Base-by-base conservation (phyloP, 2,797 vertebrate species). In the Orientallactaga sibirica region DNA sequence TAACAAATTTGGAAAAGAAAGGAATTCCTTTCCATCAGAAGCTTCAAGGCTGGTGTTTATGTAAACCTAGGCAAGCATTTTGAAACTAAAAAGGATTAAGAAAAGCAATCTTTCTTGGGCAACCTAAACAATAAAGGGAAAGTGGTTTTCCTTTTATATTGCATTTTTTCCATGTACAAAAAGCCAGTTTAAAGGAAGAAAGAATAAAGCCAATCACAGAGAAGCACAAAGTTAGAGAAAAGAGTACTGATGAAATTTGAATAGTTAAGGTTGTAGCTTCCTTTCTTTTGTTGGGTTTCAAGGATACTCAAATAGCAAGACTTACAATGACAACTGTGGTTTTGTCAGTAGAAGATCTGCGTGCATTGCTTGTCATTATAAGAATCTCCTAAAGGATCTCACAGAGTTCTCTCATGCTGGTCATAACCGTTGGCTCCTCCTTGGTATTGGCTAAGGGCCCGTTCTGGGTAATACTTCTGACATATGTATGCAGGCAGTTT, bases 1-100 rank as follows among this genome's bases (percentile, higher is more conserved):
- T 55, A 70, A 62, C 64, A 92, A 83, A 88, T 89, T 48, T 68
- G n/a, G 14, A 83, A n/a, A 80, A 24, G 37, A 20, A 73, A 86
- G 48, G 48, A 55, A 64, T 52, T 91, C 33, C 1, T 88, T 93
- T 82, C 76, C 84, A 91, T 76, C 43, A 90, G 37, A 87, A 88
- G 5, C 14, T 94, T 92, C 43, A 92, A 94, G 62, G 19, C 7
- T 92, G 71, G 1, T 90, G 33, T 91, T 95, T 74, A 76, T 77
- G 16, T 41, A 93, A 91, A 95, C 77, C 25, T 76, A 67, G 48
- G 22, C 25, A 90, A 78, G 52, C 16, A 75, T 67, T 88, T 90
- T 61, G 14, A 86, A 92, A 88, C 22, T 68, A 43, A 85, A 82
- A 87, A 90, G 61, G 5, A 61, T 86, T 82, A 94, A 68, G 61